A percentile compares a stretch with the other conserved stretches of the same genome.
Evolutionary conservation across 92 coral and sea anemone species (phyloP).

Genomic region (Parazoanthus darwini): DNA sequence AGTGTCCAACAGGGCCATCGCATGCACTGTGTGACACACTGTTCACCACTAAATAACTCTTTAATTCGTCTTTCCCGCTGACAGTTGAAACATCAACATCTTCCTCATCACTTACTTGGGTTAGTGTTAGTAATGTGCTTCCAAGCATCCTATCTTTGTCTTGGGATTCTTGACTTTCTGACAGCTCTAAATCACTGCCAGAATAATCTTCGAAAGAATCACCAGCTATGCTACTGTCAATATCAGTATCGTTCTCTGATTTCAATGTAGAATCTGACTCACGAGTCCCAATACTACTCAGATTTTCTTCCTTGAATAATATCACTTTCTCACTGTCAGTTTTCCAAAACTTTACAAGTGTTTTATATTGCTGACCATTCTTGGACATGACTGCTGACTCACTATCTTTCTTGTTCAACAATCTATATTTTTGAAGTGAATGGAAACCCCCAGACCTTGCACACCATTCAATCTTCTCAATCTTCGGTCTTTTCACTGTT

Average conservation of each 20-base stretch:
- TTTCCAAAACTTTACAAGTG: background rate
- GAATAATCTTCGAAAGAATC: conserved; percentile 38
- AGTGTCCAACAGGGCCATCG: conserved; percentile 62
- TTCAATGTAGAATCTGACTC: background rate
- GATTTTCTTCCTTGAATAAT: background rate
- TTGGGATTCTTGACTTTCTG: conserved; percentile 26
- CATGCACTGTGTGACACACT: conserved; percentile 46
- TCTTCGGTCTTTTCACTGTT: conserved; percentile 36
- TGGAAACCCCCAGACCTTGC: conserved; percentile 68
- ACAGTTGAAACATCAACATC: conserved; percentile 33
- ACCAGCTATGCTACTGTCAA: conserved; percentile 24
- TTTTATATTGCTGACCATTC: conserved; percentile 19
- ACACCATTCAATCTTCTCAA: conserved; percentile 70
- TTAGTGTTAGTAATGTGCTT: conserved; percentile 40
- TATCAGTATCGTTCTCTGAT: background rate
- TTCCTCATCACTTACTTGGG: conserved; percentile 35
- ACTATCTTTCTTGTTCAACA: conserved; percentile 37
- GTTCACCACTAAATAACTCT: conserved; percentile 46
- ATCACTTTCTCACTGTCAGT: background rate
- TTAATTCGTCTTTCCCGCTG: conserved; percentile 5
- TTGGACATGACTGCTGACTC: conserved; percentile 21
- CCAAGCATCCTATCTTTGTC: conserved; percentile 42
- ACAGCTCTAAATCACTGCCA: conserved; percentile 27
- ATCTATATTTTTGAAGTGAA: conserved; percentile 48
- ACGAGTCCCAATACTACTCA: background rate